Base-by-base conservation (phyloP, 2,888 invertebrate genomes). In the Cosmia trapezina region DNA sequence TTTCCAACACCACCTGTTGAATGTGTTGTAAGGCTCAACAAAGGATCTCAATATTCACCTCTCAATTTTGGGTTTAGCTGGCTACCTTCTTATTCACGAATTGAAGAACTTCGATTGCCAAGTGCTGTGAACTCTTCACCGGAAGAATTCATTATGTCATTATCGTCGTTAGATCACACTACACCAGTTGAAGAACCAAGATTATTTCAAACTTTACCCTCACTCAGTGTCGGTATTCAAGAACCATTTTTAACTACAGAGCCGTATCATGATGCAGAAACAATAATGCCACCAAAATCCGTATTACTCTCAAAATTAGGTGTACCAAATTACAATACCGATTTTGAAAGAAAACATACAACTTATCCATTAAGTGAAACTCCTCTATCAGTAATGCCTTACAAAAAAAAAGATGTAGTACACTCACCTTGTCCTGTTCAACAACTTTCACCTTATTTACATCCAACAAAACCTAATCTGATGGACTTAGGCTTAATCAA, bases 1-100 rank as follows among this genome's bases (percentile, higher is more conserved):
- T n/a, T 59, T 3, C 59, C 69, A 17, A 37, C 51, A 5, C 54
- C 76, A 12, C 43, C 76, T 2, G 19, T 61, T 7, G 70, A 76
- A 19, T 56, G 4, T 56, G 5, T 9, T 22, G n/a, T 43, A 12
- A 12, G 4, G 0, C 9, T 43, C 0, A 60, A 62, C 12, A n/a
- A 56, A 47, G 71, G 11, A 22, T 67, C 41, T n/a, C 11, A 67
- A 47, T 8, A 41, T n/a, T 28, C 60, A 14, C 66, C 76, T 33
- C 22, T 14, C 0, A 73, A 78, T 49, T 12, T 49, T 0, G 75
- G 57, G 0, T 60, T 56, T 2, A 68, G 14, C 14, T 61, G 54
- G 49, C 37, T 49, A 1, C 78, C 78, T 5, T 45, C 64, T 0
- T 53, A 43, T 47, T 53, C 59, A 12, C 47, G 5, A 1, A 45